phyloP scores from a whole-genome alignment of 2,797 vertebrate species.

The Todus mexicanus region DNA sequence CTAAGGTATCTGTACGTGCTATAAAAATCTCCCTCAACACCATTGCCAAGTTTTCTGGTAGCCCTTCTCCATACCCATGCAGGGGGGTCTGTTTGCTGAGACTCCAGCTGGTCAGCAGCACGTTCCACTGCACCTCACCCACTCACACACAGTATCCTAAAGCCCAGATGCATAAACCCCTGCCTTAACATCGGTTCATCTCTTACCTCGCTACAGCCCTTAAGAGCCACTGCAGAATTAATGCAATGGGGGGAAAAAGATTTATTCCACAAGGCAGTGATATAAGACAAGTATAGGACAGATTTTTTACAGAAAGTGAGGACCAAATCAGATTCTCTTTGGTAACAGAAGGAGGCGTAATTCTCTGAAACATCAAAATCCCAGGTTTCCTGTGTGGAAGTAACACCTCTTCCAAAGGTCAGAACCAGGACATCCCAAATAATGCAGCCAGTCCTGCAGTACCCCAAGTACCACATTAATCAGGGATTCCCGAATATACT shows the following conservation, averaged over 20 bases:
- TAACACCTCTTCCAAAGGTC: neutral
- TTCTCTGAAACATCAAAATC: neutral
- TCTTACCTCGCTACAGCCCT: neutral
- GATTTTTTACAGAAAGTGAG: neutral
- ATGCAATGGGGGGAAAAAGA: rapidly evolving
- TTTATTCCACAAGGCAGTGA: neutral
- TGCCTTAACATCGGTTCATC: neutral
- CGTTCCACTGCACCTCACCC: neutral
- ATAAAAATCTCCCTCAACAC: neutral
- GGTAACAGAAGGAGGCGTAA: neutral
- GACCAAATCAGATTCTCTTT: neutral
- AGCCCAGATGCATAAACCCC: neutral
- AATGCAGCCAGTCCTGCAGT: neutral
- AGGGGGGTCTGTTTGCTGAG: neutral
- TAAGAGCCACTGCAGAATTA: neutral
- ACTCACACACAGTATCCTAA: neutral
- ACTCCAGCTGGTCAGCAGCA: neutral
- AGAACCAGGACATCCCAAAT: neutral
- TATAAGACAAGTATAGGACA: neutral
- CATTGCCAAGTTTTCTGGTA: neutral
- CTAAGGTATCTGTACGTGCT: neutral
- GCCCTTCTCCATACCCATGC: neutral
- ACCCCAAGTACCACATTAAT: neutral
- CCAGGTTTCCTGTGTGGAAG: neutral
- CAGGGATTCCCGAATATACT: neutral